A percentile compares a stretch with the other conserved stretches of the same genome.
phyloP scores from a whole-genome alignment of 2,797 vertebrate species.

The Poeciliopsis infans region DNA sequence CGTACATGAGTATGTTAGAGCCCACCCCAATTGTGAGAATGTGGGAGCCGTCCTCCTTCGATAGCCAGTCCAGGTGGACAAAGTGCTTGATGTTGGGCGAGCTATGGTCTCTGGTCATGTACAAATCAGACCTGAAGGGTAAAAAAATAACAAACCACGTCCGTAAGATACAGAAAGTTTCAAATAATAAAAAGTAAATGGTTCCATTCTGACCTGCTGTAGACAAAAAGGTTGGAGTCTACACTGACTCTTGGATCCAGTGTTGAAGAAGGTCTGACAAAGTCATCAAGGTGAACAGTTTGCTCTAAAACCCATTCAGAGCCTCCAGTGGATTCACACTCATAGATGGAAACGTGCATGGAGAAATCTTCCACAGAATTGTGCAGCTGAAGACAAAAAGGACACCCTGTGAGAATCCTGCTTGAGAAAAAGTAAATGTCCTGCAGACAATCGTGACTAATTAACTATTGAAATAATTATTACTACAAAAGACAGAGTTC shows the following conservation, averaged over 20 bases:
- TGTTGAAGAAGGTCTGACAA: slow-evolving; percentile 87
- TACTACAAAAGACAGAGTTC: background rate
- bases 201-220: slow-evolving; percentile 84
- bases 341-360: slow-evolving; percentile 98
- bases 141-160: background rate
- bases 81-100: slow-evolving; percentile 96
- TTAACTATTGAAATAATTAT: no score
- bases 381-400: slow-evolving; percentile 42
- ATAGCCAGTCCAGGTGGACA: slow-evolving; percentile 98
- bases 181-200: background rate
- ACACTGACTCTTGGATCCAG: slow-evolving; percentile 95
- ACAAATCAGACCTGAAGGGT: slow-evolving; percentile 88
- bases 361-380: slow-evolving; percentile 88
- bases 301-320: slow-evolving; percentile 99
- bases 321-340: slow-evolving; percentile 98
- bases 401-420: background rate
- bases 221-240: slow-evolving; percentile 98
- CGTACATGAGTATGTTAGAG: slow-evolving; percentile 98
- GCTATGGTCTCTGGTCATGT: slow-evolving; percentile 88
- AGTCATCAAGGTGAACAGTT: slow-evolving; percentile 94
- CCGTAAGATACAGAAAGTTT: background rate
- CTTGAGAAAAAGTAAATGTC: background rate
- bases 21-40: slow-evolving; percentile 97
- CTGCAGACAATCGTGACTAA: background rate
- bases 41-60: slow-evolving; percentile 98